Conservation (phyloP, 1,140 invertebrate species). For the Patella vulgata region DNA sequence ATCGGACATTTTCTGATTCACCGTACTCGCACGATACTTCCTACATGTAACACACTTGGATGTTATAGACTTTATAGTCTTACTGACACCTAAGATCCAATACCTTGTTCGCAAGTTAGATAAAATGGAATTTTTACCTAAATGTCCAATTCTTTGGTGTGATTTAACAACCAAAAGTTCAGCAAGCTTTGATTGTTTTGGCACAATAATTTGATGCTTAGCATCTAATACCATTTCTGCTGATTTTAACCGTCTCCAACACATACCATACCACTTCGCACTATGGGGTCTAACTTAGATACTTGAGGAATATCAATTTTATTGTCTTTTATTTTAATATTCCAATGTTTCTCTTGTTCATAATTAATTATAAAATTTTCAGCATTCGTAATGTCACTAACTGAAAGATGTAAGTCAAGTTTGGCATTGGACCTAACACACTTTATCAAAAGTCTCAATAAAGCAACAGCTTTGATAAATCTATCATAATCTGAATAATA, state of each 20-base stretch:
- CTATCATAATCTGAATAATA: slow-evolving; percentile 15
- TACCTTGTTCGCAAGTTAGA: slow-evolving; percentile 13
- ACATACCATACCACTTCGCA: slow-evolving; percentile 12
- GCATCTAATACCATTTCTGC: slow-evolving; percentile 15
- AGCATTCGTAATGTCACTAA: slow-evolving; percentile 1
- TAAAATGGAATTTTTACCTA: slow-evolving; percentile 25
- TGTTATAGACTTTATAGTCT: slow-evolving; percentile 9
- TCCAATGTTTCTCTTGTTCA: too few species aligned
- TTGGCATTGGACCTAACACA: neutral
- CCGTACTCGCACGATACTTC: slow-evolving; percentile 13
- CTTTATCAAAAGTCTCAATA: neutral
- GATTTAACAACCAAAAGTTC: slow-evolving; percentile 10
- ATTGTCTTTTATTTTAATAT: too few species aligned
- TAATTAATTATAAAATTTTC: slow-evolving; percentile 9
- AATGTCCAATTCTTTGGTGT: slow-evolving; percentile 18
- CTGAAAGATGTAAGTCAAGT: neutral
- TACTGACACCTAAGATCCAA: slow-evolving; percentile 22
- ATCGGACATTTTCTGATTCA: slow-evolving; percentile 36
- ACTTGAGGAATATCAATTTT: too few species aligned
- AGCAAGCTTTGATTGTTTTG: slow-evolving; percentile 16
- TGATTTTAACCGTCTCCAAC: neutral
- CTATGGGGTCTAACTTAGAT: neutral
- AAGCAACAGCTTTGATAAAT: slow-evolving; percentile 13
- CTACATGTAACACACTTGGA: slow-evolving; percentile 35
- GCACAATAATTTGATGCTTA: slow-evolving; percentile 29